A percentile compares a stretch with the other conserved stretches of the same genome.
phyloP scores from a whole-genome alignment of 2,888 invertebrate species.

The Rhyacophila evoluta region DNA sequence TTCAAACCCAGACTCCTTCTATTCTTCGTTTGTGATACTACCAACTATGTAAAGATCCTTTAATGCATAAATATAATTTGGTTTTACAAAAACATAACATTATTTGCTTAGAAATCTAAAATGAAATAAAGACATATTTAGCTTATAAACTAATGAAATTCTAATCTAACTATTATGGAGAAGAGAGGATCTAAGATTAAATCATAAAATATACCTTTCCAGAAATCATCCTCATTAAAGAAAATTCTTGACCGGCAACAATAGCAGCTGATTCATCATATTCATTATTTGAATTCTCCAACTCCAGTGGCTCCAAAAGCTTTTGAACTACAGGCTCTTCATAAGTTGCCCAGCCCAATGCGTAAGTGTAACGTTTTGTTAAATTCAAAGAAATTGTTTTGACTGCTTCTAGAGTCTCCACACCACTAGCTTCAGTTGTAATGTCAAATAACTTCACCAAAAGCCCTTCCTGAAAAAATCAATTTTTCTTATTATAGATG shows the following conservation, averaged over 20 bases:
- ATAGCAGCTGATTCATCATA: slow-evolving; percentile 86
- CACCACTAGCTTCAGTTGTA: background rate
- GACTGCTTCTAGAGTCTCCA: background rate
- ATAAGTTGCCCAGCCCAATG: slow-evolving; percentile 63
- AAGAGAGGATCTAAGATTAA: too few relatives aligned
- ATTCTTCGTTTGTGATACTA: too few relatives aligned
- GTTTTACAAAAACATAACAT: too few relatives aligned
- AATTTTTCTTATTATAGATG: too few relatives aligned
- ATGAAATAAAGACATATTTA: too few relatives aligned
- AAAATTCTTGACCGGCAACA: slow-evolving; percentile 91
- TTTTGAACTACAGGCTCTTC: slow-evolving; percentile 62
- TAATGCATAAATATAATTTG: too few relatives aligned
- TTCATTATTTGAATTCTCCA: slow-evolving; percentile 71
- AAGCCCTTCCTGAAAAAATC: slow-evolving; percentile 62
- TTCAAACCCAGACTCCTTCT: too few relatives aligned
- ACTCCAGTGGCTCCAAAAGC: slow-evolving; percentile 65
- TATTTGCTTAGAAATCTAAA: too few relatives aligned
- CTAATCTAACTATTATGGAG: too few relatives aligned
- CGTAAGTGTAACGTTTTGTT: slow-evolving; percentile 62
- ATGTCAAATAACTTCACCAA: slow-evolving; percentile 61
- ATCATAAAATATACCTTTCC: slow-evolving; percentile 90
- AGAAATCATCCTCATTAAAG: slow-evolving; percentile 82
- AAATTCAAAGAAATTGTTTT: slow-evolving; percentile 62
- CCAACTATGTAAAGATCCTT: too few relatives aligned
- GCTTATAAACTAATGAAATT: too few relatives aligned